These are phyloP conservation scores for Invenusta paracnida DNA, from an alignment of 2,888 invertebrate species.

Conservation along the genomic window DNA sequence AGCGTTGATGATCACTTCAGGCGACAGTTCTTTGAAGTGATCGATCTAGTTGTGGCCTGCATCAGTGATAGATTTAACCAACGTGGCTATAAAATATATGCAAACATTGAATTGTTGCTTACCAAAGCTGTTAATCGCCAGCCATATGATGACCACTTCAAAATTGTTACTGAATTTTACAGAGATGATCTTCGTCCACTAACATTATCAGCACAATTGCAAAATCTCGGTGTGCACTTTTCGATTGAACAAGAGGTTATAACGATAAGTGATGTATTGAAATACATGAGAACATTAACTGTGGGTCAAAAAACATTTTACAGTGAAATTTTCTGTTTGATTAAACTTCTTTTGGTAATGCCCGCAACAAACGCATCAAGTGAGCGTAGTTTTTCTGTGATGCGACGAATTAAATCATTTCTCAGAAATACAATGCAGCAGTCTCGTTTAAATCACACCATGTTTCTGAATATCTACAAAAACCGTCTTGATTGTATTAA, in stretches of 20 bases:
- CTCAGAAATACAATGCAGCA: slow-evolving; percentile 11
- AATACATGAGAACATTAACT: slow-evolving; percentile 9
- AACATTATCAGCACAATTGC: slow-evolving; percentile 23
- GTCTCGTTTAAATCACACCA: slow-evolving; percentile 13
- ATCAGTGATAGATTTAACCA: slow-evolving; percentile 26
- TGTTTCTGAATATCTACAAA: neutral
- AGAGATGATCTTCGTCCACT: slow-evolving; percentile 26
- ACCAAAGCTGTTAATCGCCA: slow-evolving; percentile 9
- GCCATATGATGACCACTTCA: slow-evolving; percentile 23
- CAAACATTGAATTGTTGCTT: slow-evolving; percentile 26
- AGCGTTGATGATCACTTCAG: slow-evolving; percentile 23
- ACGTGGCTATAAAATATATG: slow-evolving; percentile 11
- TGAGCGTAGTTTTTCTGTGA: neutral
- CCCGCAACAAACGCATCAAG: neutral
- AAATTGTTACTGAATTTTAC: neutral
- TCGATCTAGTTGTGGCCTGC: neutral
- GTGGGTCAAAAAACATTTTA: slow-evolving; percentile 16
- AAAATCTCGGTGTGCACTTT: slow-evolving; percentile 18
- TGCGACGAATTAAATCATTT: slow-evolving; percentile 16
- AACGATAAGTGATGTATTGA: slow-evolving; percentile 15
- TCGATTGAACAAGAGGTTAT: slow-evolving; percentile 12
- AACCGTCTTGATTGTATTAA: slow-evolving; percentile 15
- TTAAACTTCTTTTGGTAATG: slow-evolving; percentile 29
- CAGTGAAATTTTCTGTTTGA: slow-evolving; percentile 11
- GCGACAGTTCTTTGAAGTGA: slow-evolving; percentile 11